Percentiles rank a stretch among this genome's conserved stretches.
phyloP scores from a whole-genome alignment of 2,797 vertebrate species.

The Neosilurus hyrtlii region DNA sequence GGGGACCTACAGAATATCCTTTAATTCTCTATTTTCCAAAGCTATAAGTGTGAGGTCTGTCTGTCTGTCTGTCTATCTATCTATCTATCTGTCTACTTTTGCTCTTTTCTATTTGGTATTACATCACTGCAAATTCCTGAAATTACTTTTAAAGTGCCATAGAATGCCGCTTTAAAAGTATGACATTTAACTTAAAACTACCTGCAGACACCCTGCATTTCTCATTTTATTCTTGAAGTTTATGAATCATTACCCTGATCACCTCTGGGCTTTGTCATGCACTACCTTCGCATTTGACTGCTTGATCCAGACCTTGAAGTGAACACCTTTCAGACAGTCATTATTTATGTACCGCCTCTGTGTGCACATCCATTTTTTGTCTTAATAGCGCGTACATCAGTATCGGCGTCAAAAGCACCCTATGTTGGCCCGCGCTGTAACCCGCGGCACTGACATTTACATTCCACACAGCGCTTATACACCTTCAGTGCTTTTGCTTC shows the following conservation, averaged over 20 bases:
- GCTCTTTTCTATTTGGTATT: neutral
- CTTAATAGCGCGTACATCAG: neutral
- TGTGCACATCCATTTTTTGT: slow-evolving; percentile 5
- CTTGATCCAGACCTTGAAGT: slow-evolving; percentile 29
- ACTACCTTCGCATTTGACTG: slow-evolving; percentile 8
- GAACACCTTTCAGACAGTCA: slow-evolving; percentile 18
- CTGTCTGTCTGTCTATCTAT: no score
- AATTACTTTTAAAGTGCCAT: neutral
- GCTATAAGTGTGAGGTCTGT: neutral
- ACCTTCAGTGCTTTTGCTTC: slow-evolving; percentile 50
- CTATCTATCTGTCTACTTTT: neutral
- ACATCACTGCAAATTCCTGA: neutral
- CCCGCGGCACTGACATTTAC: slow-evolving; percentile 53
- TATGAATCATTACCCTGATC: slow-evolving; percentile 30
- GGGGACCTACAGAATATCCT: neutral
- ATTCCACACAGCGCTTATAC: slow-evolving; percentile 52
- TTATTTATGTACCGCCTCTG: slow-evolving; percentile 20
- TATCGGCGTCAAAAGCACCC: slow-evolving; percentile 41
- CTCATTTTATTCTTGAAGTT: slow-evolving; percentile 29
- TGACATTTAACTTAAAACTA: slow-evolving; percentile 28
- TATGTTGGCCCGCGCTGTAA: slow-evolving; percentile 34
- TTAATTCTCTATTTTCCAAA: neutral
- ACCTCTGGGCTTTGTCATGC: slow-evolving; percentile 30
- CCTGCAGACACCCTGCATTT: slow-evolving; percentile 12
- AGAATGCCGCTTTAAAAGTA: neutral